These are phyloP conservation scores for Cebus imitator DNA, from an alignment of 2,113 vertebrate genomes.

Conservation along the genomic window DNA sequence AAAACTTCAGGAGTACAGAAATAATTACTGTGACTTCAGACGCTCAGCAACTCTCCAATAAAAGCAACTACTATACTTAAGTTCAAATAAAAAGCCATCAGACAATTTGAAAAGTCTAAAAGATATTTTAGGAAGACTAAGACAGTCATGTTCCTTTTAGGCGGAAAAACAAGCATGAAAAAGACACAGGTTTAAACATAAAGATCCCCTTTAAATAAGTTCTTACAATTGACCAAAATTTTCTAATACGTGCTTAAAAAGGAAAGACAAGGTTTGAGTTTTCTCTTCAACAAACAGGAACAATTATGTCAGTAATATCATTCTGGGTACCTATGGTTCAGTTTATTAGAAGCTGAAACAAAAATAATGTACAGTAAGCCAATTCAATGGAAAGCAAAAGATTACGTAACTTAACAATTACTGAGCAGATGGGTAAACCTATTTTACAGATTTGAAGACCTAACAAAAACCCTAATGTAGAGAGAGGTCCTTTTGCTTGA, in stretches of 20 bases:
- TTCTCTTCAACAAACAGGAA: not conserved
- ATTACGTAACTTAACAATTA: not conserved
- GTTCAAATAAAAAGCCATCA: conserved; percentile 15
- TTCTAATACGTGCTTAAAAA: conserved; percentile 1
- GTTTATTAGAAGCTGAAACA: conserved; percentile 7
- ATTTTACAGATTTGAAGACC: not conserved
- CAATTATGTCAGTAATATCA: not conserved
- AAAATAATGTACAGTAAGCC: not conserved
- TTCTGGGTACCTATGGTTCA: not conserved
- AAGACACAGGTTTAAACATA: not conserved
- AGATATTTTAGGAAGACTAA: conserved; percentile 9
- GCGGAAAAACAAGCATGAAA: not conserved
- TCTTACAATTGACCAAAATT: not conserved
- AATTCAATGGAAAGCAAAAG: conserved; percentile 8
- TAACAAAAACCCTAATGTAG: not conserved
- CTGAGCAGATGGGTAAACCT: not conserved
- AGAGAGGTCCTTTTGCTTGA: not conserved
- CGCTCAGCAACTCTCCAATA: not conserved
- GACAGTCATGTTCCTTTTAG: not conserved
- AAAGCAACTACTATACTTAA: not conserved
- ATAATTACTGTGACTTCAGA: not conserved
- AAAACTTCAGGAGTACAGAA: not conserved
- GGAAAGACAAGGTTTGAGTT: not conserved
- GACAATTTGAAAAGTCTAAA: not conserved
- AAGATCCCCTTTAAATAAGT: not conserved